A percentile compares a stretch with the other conserved stretches of the same genome.
Conservation (phyloP, 2,888 invertebrate genomes). For the Melanargia galathea region DNA sequence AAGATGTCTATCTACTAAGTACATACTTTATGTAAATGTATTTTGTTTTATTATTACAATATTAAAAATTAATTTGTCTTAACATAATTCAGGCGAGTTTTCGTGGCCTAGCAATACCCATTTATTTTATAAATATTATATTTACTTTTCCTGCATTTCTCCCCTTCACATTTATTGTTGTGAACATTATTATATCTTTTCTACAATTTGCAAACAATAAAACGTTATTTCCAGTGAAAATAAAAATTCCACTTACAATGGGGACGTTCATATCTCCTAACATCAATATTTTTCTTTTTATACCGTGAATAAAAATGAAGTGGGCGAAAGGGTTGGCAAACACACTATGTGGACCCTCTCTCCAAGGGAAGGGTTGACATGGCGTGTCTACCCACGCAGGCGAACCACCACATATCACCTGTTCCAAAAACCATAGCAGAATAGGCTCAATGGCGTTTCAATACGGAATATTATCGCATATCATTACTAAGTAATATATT, state of each 20-base stretch:
- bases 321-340: slow-evolving; percentile 55
- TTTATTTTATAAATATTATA: background rate
- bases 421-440: slow-evolving; percentile 30
- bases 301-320: slow-evolving; percentile 56
- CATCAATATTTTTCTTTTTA: slow-evolving; percentile 69
- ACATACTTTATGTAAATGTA: too few relatives aligned
- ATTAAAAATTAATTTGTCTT: too few relatives aligned
- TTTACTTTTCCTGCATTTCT: background rate
- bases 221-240: slow-evolving; percentile 46
- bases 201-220: background rate
- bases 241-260: slow-evolving; percentile 54
- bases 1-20: too few relatives aligned
- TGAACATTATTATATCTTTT: slow-evolving; percentile 1
- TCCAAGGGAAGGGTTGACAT: slow-evolving; percentile 64
- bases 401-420: slow-evolving; percentile 39
- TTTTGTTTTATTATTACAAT: too few relatives aligned
- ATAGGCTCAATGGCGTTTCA: slow-evolving; percentile 19
- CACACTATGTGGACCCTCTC: slow-evolving; percentile 57
- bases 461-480: slow-evolving; percentile 25
- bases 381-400: slow-evolving; percentile 43
- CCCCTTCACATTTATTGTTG: background rate
- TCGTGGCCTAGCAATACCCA: background rate
- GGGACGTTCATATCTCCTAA: slow-evolving; percentile 52
- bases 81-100: background rate
- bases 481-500: background rate